These are phyloP conservation scores for Orientallactaga bullata DNA, from an alignment of 2,113 vertebrate genomes.

Conservation along the genomic window DNA sequence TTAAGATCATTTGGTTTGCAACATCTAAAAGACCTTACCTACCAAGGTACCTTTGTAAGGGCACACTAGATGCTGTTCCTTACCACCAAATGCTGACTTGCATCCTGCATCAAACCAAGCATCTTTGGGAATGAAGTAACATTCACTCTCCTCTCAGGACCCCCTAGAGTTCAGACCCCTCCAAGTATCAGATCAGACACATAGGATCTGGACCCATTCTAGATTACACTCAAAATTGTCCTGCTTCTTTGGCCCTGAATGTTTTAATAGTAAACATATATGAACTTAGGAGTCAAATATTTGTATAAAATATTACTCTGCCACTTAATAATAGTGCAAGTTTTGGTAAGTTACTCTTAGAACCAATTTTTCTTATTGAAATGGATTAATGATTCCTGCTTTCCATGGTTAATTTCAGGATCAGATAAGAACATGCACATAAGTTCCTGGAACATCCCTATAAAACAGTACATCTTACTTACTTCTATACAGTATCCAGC, in stretches of 20 bases:
- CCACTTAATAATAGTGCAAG: neutral
- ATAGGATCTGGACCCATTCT: neutral
- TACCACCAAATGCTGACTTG: neutral
- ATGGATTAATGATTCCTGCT: constrained; percentile 44
- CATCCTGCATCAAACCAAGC: neutral
- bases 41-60: neutral
- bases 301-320: constrained; percentile 16
- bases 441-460: neutral
- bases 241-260: neutral
- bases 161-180: neutral
- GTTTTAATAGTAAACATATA: neutral
- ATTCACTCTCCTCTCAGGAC: no score
- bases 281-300: constrained; percentile 38
- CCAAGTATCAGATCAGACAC: neutral
- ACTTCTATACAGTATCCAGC: constrained; percentile 40
- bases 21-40: neutral
- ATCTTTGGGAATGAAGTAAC: neutral
- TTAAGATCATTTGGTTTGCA: neutral
- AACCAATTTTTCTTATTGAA: constrained; percentile 19
- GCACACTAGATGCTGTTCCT: neutral
- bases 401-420: neutral
- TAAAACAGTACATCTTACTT: constrained; percentile 62
- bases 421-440: neutral
- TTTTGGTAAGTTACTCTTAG: neutral
- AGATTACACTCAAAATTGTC: neutral